These are phyloP conservation scores for Hyla sarda DNA, from an alignment of 2,113 vertebrate species.

Conservation along the genomic window DNA sequence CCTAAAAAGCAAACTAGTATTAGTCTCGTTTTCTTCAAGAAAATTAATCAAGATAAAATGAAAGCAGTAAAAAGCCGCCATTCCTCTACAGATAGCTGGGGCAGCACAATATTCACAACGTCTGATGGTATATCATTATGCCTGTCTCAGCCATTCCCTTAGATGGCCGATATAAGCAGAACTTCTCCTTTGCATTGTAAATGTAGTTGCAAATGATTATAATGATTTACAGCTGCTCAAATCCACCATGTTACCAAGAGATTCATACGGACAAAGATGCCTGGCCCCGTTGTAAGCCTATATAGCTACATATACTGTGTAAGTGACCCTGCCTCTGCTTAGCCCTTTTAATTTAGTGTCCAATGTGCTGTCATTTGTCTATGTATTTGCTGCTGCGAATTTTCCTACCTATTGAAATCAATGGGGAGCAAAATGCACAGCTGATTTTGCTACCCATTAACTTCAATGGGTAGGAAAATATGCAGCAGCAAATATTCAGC, in stretches of 20 bases:
- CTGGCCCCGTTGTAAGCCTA: background rate
- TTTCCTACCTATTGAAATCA: no score
- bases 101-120: conserved; percentile 13
- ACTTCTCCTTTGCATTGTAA: conserved; percentile 58
- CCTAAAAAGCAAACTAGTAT: background rate
- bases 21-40: background rate
- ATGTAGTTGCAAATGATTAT: conserved; percentile 37
- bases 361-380: no score
- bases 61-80: conserved; percentile 44
- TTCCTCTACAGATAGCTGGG: conserved; percentile 38
- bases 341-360: background rate
- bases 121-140: conserved; percentile 20
- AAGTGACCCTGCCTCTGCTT: background rate
- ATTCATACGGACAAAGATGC: background rate
- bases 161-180: conserved; percentile 10
- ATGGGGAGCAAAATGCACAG: no score
- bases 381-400: no score
- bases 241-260: background rate
- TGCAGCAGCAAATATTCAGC: no score
- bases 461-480: no score
- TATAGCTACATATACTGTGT: background rate
- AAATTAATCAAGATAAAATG: conserved; percentile 41
- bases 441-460: no score
- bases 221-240: conserved; percentile 17
- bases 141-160: conserved; percentile 34